These are phyloP conservation scores for Uropsilus gracilis DNA, from an alignment of 2,113 vertebrate species.

Conservation along the genomic window DNA sequence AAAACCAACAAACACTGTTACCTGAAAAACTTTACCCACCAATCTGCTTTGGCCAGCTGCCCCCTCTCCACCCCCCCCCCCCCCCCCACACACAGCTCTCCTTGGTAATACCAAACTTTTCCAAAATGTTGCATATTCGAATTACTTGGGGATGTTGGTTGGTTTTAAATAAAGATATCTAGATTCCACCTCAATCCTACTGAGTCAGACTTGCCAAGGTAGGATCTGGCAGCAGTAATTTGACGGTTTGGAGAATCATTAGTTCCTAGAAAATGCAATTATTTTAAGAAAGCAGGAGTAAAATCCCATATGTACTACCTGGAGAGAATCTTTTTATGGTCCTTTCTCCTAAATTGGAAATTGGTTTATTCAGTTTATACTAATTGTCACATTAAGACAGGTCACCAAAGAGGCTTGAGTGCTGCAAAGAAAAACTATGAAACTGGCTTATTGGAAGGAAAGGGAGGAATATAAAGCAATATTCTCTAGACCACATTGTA, in stretches of 20 bases:
- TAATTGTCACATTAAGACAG: not conserved
- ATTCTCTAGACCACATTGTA: not conserved
- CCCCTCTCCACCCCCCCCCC: no score
- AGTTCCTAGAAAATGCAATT: not conserved
- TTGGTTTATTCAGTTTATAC: conserved; percentile 14
- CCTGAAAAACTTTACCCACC: conserved; percentile 3
- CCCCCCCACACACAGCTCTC: not conserved
- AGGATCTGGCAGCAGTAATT: not conserved
- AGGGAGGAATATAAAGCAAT: not conserved
- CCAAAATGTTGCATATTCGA: not conserved
- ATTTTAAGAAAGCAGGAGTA: not conserved
- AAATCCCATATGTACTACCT: conserved; percentile 25
- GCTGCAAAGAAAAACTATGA: conserved; percentile 10
- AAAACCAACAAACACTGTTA: not conserved
- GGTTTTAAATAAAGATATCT: conserved; percentile 13
- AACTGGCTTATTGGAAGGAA: conserved; percentile 3
- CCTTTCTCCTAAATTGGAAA: not conserved
- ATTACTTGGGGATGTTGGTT: not conserved
- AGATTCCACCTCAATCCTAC: not conserved
- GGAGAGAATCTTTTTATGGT: not conserved
- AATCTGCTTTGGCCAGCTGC: not conserved
- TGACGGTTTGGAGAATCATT: not conserved
- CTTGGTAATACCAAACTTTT: conserved; percentile 16
- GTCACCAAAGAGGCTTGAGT: conserved; percentile 22
- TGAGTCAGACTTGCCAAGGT: conserved; percentile 19